A percentile compares a stretch with the other conserved stretches of the same genome.
phyloP scores from a whole-genome alignment of 1,140 invertebrate species.

The Magallana angulata region DNA sequence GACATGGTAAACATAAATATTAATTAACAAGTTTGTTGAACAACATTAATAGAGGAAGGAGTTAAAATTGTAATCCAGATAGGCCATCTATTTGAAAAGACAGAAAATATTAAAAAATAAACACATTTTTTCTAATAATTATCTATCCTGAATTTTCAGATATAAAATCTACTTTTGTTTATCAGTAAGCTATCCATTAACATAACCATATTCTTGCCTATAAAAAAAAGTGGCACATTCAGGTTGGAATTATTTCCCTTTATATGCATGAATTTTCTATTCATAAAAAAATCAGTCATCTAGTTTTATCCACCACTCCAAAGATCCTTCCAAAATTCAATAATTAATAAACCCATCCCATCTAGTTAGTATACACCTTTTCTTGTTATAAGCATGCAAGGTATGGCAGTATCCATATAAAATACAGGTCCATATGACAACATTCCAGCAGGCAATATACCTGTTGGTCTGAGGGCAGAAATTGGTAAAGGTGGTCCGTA shows the following conservation, averaged over 20 bases:
- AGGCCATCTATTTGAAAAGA: neutral
- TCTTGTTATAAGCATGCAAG: slow-evolving; percentile 5
- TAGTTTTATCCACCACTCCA: neutral
- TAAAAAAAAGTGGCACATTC: too few relatives aligned
- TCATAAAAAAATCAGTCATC: too few relatives aligned
- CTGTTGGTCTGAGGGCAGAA: slow-evolving; percentile 44
- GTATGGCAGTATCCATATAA: neutral
- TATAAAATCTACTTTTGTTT: too few relatives aligned
- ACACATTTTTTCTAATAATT: too few relatives aligned
- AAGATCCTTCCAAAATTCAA: neutral
- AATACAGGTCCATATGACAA: slow-evolving; percentile 2
- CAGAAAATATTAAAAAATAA: neutral
- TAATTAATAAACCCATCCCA: neutral
- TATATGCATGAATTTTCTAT: too few relatives aligned
- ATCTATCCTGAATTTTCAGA: too few relatives aligned
- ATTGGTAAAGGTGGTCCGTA: slow-evolving; percentile 44
- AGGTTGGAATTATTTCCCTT: too few relatives aligned
- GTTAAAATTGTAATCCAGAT: neutral
- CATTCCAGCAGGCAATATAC: slow-evolving; percentile 37
- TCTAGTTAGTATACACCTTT: neutral
- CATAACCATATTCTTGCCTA: too few relatives aligned
- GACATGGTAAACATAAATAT: neutral
- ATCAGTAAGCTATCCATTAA: too few relatives aligned
- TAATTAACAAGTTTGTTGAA: neutral
- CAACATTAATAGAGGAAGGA: neutral